phyloP scores from a whole-genome alignment of 2,113 vertebrate species.

The Psittacus erithacus region DNA sequence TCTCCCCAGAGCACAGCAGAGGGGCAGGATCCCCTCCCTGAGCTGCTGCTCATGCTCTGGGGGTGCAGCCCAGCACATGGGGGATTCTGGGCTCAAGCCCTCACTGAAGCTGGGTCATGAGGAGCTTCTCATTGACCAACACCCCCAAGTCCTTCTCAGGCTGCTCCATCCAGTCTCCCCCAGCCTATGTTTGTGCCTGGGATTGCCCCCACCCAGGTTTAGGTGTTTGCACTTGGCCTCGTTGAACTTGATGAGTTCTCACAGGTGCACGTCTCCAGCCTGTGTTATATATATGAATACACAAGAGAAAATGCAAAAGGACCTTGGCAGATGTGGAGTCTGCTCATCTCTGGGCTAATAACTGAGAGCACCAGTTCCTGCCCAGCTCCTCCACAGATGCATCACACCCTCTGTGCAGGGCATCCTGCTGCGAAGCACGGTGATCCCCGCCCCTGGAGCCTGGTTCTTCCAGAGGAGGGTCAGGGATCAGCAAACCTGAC shows the following conservation, averaged over 20 bases:
- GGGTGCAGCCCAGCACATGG: not conserved
- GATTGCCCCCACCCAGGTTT: not conserved
- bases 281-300: not conserved
- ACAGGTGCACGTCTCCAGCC: not conserved
- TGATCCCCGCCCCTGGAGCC: not conserved
- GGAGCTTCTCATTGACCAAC: not conserved
- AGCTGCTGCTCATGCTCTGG: too few species aligned
- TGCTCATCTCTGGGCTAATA: not conserved
- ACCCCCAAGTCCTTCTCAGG: not conserved
- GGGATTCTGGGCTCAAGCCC: not conserved
- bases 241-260: not conserved
- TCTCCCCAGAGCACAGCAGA: not conserved
- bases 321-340: not conserved
- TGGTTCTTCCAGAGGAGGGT: not conserved
- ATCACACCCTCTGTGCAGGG: rapidly evolving
- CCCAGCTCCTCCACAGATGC: rapidly evolving
- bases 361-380: rapidly evolving
- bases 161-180: not conserved
- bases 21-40: not conserved
- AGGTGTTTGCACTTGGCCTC: not conserved
- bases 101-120: not conserved
- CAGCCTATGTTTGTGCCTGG: not conserved
- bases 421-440: not conserved
- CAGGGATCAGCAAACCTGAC: not conserved
- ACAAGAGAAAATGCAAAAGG: not conserved